phyloP scores from a whole-genome alignment of 2,888 invertebrate genomes.

The Xanthia togata region DNA sequence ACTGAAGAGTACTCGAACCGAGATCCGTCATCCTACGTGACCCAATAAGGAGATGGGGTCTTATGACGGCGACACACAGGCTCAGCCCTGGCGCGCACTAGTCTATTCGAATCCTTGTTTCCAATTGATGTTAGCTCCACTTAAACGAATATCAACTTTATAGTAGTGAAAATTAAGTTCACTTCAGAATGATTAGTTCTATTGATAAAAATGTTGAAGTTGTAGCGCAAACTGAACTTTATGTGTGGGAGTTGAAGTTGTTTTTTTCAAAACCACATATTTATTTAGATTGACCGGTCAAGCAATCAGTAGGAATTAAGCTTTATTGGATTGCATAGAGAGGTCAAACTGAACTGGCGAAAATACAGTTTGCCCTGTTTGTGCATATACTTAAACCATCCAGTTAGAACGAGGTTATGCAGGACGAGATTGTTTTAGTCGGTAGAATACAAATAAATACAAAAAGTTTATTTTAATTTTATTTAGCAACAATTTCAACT shows the following conservation, averaged over 20 bases:
- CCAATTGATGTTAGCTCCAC: neutral
- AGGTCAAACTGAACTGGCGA: neutral
- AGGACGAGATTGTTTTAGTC: neutral
- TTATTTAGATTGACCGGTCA: neutral
- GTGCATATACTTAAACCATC: neutral
- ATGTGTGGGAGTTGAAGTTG: neutral
- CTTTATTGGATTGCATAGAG: neutral
- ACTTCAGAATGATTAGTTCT: neutral
- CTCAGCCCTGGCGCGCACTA: neutral
- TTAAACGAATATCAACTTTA: neutral
- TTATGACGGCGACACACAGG: slow-evolving; percentile 30
- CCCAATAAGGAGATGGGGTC: slow-evolving; percentile 52
- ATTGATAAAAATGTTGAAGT: neutral
- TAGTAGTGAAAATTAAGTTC: neutral
- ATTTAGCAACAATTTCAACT: neutral
- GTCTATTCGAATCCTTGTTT: neutral
- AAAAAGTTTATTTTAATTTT: too few relatives aligned
- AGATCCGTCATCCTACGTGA: slow-evolving; percentile 64
- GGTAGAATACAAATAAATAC: too few relatives aligned
- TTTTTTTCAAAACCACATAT: neutral
- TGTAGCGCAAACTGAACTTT: neutral
- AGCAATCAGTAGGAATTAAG: slow-evolving; percentile 5
- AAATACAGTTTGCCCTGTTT: neutral
- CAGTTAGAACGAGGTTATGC: neutral
- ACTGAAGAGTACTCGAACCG: slow-evolving; percentile 43